Percentiles rank a stretch among this genome's conserved stretches.
Conservation (phyloP, 2,888 invertebrate species). For the Spodoptera littoralis region DNA sequence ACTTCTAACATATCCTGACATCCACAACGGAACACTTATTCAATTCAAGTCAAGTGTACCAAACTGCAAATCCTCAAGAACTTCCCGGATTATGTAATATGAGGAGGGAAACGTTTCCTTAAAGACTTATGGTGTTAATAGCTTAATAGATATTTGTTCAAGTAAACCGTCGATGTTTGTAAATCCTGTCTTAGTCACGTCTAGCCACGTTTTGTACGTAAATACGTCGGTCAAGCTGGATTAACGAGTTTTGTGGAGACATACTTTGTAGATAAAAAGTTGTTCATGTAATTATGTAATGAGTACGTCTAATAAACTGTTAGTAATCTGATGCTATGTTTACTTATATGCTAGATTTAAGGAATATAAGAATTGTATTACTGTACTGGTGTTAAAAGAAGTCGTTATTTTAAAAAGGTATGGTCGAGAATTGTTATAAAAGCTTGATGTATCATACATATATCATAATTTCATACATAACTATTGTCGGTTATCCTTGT, state of each 20-base stretch:
- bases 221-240: constrained; percentile 40
- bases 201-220: constrained; percentile 35
- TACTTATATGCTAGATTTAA: not conserved
- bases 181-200: constrained; percentile 28
- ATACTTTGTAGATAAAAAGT: constrained; percentile 32
- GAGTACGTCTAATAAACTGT: constrained; percentile 22
- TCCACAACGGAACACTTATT: too few species aligned
- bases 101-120: constrained; percentile 31
- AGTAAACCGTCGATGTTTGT: constrained; percentile 44
- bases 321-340: not conserved
- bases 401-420: too few species aligned
- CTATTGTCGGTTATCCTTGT: too few species aligned
- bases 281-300: constrained; percentile 31
- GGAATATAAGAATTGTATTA: too few species aligned
- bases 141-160: constrained; percentile 36
- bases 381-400: too few species aligned
- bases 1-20: too few species aligned
- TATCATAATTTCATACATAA: too few species aligned
- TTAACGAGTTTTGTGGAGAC: constrained; percentile 40
- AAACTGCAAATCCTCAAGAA: constrained; percentile 1
- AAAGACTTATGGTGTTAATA: constrained; percentile 39
- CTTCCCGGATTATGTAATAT: constrained; percentile 41
- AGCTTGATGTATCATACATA: too few species aligned
- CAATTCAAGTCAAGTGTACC: too few species aligned
- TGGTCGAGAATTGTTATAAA: too few species aligned